Base-by-base conservation (phyloP, 2,113 vertebrate species). In the Falco punctatus region DNA sequence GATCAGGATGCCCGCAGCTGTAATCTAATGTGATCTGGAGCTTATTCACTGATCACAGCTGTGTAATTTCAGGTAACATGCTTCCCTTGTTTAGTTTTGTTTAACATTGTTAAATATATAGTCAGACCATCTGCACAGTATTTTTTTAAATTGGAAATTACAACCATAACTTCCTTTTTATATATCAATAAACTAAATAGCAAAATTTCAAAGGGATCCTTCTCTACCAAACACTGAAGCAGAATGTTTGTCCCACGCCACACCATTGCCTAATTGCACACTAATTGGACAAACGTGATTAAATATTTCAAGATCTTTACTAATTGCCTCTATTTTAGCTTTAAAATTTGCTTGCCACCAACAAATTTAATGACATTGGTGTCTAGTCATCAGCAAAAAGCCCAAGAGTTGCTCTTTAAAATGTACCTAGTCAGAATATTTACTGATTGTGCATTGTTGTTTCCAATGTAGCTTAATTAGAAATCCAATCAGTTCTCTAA, bases 241-340 rank as follows among this genome's bases (percentile, higher is more conserved):
- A 98, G 98, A 99, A 99, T 98, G 98, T 97, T 97, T 98, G 98
- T 98, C 98, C 98, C 98, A 98, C 94, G 97, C 98, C 98, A 98
- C 98, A 98, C 99, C 99, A 99, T 98, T 99, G 99, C 99, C 99
- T 99, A 99, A 99, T 99, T 99, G 99, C 99, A 98, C 98, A 98
- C 99, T 99, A 99, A 99, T 99, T 99, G 99, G 99, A 99, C 98
- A 99, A 98, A 99, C 99, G 99, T 99, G 99, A 99, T 99, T 99
- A 99, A 99, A 99, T 99, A 99, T 99, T 99, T 99, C 98, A 98
- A 99, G 98, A 99, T 99, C 98, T 99, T 98, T 98, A 98, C 98
- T 99, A 99, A 99, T 99, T 99, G 99, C 99, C 98, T 99, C 99
- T 99, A 99, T 99, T 99, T 99, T 99, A 99, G 99, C 98, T 99